phyloP scores from a whole-genome alignment of 2,888 invertebrate genomes.

The Phengaris alcon region DNA sequence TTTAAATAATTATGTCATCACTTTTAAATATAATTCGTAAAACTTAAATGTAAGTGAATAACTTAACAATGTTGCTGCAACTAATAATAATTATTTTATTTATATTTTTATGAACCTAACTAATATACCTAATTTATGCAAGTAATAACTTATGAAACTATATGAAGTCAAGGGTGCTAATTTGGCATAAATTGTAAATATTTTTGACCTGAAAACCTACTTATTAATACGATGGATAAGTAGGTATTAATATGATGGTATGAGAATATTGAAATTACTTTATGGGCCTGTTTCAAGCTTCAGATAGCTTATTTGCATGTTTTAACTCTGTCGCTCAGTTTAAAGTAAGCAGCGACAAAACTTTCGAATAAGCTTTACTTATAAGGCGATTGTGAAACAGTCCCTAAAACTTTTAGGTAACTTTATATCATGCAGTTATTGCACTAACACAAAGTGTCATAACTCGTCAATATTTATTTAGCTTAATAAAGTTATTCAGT shows the following conservation, averaged over 20 bases:
- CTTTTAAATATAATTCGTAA: no score
- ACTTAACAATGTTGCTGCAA: background rate
- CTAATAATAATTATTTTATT: background rate
- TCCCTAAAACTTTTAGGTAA: background rate
- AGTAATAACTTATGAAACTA: background rate
- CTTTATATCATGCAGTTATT: background rate
- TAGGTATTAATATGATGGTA: background rate
- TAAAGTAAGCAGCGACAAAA: no score
- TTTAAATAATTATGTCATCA: no score
- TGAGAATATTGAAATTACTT: background rate
- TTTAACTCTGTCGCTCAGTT: no score
- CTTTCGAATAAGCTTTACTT: no score
- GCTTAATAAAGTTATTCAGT: no score
- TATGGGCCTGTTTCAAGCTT: no score
- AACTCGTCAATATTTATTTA: no score
- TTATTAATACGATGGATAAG: background rate
- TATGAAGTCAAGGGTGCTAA: conserved; percentile 4
- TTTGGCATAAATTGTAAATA: background rate
- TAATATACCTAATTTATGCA: background rate
- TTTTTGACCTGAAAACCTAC: background rate
- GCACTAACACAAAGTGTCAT: no score
- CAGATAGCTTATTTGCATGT: background rate
- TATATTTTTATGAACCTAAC: background rate
- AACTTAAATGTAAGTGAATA: background rate
- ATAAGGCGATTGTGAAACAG: no score